Evolutionary conservation across 2,888 invertebrate species (phyloP).

Genomic region (Teleiodes luculella): DNA sequence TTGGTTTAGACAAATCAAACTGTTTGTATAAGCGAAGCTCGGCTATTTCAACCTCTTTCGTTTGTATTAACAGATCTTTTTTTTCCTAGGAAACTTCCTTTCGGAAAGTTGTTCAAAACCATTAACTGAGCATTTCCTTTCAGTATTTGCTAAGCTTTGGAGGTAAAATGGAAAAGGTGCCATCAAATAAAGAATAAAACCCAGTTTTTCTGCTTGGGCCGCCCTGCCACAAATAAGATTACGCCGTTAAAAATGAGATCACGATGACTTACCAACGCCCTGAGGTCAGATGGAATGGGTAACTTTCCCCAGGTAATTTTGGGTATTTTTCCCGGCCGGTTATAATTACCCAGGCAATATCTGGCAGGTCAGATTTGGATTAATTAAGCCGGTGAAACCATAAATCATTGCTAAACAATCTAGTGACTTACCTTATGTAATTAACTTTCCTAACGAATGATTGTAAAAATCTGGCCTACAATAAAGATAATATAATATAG

Average conservation of each 20-base stretch:
- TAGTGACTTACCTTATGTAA: background rate
- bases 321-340: background rate
- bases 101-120: no score
- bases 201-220: background rate
- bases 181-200: background rate
- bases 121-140: no score
- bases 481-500: no score
- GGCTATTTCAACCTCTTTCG: no score
- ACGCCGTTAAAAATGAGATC: background rate
- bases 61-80: no score
- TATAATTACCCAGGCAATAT: background rate
- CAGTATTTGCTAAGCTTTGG: no score
- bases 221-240: background rate
- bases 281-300: background rate
- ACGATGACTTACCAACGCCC: background rate
- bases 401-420: background rate
- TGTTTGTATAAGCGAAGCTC: no score
- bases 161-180: background rate
- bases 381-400: background rate
- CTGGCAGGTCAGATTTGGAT: background rate
- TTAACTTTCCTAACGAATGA: background rate
- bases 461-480: no score
- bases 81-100: no score
- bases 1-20: no score
- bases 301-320: background rate